Base-by-base conservation (phyloP, 2,888 invertebrate genomes). In the Hylaea fasciaria region DNA sequence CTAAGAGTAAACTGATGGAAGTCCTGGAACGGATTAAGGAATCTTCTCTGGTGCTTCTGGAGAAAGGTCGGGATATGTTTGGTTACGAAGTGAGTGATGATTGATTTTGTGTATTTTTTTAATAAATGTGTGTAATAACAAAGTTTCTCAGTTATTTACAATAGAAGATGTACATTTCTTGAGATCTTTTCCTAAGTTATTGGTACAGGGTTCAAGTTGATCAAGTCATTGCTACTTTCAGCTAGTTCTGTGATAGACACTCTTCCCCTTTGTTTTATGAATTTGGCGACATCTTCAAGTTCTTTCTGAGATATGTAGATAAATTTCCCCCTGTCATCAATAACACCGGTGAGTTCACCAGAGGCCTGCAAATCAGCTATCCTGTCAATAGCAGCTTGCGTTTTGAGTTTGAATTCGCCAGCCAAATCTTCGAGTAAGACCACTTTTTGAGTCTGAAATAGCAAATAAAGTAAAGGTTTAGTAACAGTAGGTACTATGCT, bases 291-390 rank as follows among this genome's bases (percentile, higher is more conserved):
- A 60, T 96, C 96, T 76, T 96, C 94, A 64, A 99, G 93, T 87
- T 99, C 99, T 44, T 96, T 95, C 71, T 95, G 94, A 0, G 98
- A 98, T 53, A 99, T 97, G 86, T 98, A 99, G 80, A 99, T 99
- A 83, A 99, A 99, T 89, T 99, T 99, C 14, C 99, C 99, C 65
- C 99, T 93, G 85, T 99, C 99, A 81, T 99, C 99, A 70, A 99
- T 97, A 0, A 99, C 99, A 0, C 99, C 98, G 1, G 98, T 97
- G n/a, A 99, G 91, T 55, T 94, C 94, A 11, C 96, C 97, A 64
- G 96, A 95, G 0, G 94, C 93, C 76, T 97, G 96, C 47, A 99
- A 91, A 47, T 96, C 95, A 66, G 96, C 95, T 64, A 99, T 96
- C 70, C 99, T 94, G 72, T 97, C 96, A 67, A 98, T 96, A 0